Evolutionary conservation across 2,888 invertebrate genomes (phyloP).

Genomic region (Lissonota sp.): DNA sequence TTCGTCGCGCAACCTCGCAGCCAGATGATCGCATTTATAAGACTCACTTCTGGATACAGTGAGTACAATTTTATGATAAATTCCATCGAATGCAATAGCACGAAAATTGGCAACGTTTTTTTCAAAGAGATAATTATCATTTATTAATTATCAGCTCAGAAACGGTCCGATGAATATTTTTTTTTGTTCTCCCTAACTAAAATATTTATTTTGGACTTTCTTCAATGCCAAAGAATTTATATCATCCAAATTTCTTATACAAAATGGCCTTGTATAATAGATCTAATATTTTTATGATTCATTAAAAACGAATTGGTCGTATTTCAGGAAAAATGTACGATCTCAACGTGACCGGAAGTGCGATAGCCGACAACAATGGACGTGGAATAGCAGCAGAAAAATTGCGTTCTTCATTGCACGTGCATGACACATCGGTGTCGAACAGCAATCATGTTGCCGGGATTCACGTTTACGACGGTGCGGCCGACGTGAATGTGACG

Average conservation of each 20-base stretch:
- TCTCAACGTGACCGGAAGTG: conserved; percentile 93
- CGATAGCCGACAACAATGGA: conserved; percentile 95
- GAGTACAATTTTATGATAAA: conserved; percentile 75
- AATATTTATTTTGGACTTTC: no score
- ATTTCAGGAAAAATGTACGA: conserved; percentile 90
- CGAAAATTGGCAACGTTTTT: no score
- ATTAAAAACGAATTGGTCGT: neutral
- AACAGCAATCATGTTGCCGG: conserved; percentile 96
- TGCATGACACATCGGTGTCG: conserved; percentile 92
- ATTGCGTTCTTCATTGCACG: conserved; percentile 93
- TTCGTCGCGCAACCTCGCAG: conserved; percentile 91
- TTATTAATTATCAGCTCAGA: neutral
- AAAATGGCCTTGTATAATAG: no score
- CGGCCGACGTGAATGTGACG: conserved; percentile 97
- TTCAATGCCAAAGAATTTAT: no score
- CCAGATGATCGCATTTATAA: conserved; percentile 91
- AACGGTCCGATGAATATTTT: neutral
- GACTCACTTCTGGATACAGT: conserved; percentile 90
- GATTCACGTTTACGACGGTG: conserved; percentile 94
- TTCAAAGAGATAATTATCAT: no score
- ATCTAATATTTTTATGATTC: no score
- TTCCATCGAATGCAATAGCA: no score
- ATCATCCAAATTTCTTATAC: no score
- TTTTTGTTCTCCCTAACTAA: conserved; percentile 13
- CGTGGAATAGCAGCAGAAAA: conserved; percentile 98